Evolutionary conservation across 2,888 invertebrate species (phyloP), one percentile per base, ranked within the genome.

Genomic region (Marronus borbonicus): DNA sequence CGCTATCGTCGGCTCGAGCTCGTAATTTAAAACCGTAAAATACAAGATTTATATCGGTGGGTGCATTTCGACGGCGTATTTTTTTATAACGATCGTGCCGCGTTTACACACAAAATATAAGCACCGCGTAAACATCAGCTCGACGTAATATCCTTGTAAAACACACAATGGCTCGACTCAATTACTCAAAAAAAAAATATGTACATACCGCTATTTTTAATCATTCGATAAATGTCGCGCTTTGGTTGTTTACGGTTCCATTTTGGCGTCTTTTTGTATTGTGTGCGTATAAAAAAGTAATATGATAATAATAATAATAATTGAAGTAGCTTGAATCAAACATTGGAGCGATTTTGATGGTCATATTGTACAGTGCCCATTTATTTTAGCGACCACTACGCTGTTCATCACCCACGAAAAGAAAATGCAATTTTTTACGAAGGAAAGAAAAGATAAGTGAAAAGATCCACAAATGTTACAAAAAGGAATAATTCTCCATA

Each of bases 1-100:
- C 24, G 68, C 50, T 28, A 52, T 28, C 50, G 68, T 50, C 49
- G 72, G 8, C 20, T 7, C 10, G 10, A 17, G 58, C 60, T 44
- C 60, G 72, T 74, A 74, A 74, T 74, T 74, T 74, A 74, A 74
- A 60, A 74, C 72, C 72, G 28, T 74, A 74, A 74, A 74, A 74
- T 74, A 44, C 60, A 36, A 74, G 72, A 74, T 74, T 74, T 74
- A 74, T 74, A 60, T 20, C 60, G 24, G 12, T 74, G 58, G 60
- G 60, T 74, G 72, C 39, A 58, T 58, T 72, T 72, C n/a, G 72
- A 36, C 36, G 39, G 5, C 24, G 50, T 74, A 12, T 44, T 60
- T 74, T 70, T 74, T 74, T 74, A 74, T 62, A 60, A 74, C 72
- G 14, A 24, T 24, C 44, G 20, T 60, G 58, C 14, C 14, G 44